Conservation (phyloP, 2,888 invertebrate genomes). For the Catocala fraxini region DNA sequence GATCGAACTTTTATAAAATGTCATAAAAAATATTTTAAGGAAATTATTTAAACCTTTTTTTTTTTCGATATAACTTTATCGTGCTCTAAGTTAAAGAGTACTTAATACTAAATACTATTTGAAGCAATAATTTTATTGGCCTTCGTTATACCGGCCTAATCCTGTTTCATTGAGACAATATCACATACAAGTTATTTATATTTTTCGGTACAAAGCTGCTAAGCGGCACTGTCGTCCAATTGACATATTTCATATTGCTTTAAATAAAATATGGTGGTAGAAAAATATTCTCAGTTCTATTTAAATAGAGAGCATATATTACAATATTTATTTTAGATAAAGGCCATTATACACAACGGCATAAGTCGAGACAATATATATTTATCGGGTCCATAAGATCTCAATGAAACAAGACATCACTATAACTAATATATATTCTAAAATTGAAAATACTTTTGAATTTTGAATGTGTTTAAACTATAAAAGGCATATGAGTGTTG, state of each 20-base stretch:
- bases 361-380: not conserved
- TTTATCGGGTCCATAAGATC: slow-evolving; percentile 4
- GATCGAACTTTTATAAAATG: slow-evolving; percentile 69
- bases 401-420: slow-evolving; percentile 43
- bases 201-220: slow-evolving; percentile 3
- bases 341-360: not conserved
- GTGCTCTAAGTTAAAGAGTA: slow-evolving; percentile 63
- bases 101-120: slow-evolving; percentile 73
- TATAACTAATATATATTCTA: slow-evolving; percentile 45
- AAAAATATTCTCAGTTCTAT: slow-evolving; percentile 8
- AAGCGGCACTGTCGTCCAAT: not conserved
- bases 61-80: slow-evolving; percentile 53
- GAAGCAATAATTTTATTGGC: slow-evolving; percentile 72
- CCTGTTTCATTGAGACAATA: slow-evolving; percentile 43
- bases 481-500: slow-evolving; percentile 65
- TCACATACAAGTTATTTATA: not conserved
- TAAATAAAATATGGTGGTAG: not conserved
- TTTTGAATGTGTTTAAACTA: slow-evolving; percentile 48
- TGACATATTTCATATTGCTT: slow-evolving; percentile 2
- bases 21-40: slow-evolving; percentile 83
- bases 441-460: slow-evolving; percentile 63
- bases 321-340: not conserved
- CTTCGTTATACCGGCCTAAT: slow-evolving; percentile 59
- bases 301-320: slow-evolving; percentile 18
- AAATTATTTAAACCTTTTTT: slow-evolving; percentile 67